Conservation (phyloP, 2,797 vertebrate species). For the Tragelaphus eurycerus region DNA sequence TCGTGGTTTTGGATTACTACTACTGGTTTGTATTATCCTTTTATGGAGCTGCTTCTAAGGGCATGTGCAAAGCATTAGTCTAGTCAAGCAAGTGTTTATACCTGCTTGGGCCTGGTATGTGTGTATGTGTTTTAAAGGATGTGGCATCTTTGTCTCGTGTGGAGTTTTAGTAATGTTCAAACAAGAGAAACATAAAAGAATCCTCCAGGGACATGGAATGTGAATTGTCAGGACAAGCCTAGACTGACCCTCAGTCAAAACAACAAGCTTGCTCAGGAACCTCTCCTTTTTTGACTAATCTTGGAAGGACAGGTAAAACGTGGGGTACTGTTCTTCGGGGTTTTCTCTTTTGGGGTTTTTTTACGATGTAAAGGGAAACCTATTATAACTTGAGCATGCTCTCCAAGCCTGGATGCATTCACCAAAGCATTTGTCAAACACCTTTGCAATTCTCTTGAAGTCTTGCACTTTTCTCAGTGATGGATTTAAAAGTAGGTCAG, state of each 20-base stretch:
- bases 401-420: neutral
- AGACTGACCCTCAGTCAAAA: neutral
- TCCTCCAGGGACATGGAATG: neutral
- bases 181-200: neutral
- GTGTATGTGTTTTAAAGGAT: neutral
- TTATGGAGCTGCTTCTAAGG: neutral
- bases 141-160: neutral
- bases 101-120: neutral
- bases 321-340: neutral
- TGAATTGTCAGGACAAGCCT: neutral
- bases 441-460: neutral
- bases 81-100: neutral
- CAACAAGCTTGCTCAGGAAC: neutral
- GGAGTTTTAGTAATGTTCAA: neutral
- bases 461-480: neutral
- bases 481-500: conserved; percentile 40
- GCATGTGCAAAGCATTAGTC: neutral
- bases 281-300: neutral
- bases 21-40: neutral
- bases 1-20: neutral
- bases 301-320: neutral
- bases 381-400: neutral
- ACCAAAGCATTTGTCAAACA: neutral
- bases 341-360: neutral
- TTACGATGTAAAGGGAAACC: neutral